These are phyloP conservation scores for Pteruthius melanotis DNA, from an alignment of 2,113 vertebrate genomes.

Conservation along the genomic window DNA sequence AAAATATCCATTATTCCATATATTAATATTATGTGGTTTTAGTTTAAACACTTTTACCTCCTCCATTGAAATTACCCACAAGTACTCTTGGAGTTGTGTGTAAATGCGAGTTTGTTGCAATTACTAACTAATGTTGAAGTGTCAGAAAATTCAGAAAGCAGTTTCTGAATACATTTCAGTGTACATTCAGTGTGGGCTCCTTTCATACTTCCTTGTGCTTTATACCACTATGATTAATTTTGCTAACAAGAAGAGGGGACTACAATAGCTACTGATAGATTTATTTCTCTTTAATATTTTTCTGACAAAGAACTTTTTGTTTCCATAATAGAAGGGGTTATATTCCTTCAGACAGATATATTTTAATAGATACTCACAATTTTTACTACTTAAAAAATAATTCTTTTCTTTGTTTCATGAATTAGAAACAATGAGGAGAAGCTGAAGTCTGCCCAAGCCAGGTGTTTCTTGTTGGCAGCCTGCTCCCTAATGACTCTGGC, in stretches of 20 bases:
- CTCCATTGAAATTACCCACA: background rate
- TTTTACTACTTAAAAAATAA: slow-evolving; percentile 74
- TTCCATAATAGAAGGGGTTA: background rate
- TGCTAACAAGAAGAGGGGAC: slow-evolving; percentile 4
- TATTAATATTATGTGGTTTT: background rate
- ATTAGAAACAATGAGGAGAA: slow-evolving; percentile 78
- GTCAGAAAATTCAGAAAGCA: background rate
- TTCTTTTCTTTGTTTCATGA: slow-evolving; percentile 75
- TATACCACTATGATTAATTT: slow-evolving; percentile 34
- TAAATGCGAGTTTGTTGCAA: background rate
- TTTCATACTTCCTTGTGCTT: slow-evolving; percentile 4
- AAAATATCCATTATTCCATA: background rate
- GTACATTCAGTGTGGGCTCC: background rate
- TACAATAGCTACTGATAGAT: slow-evolving; percentile 39
- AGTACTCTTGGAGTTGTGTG: background rate
- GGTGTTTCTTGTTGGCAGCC: slow-evolving; percentile 92
- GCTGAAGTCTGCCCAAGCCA: slow-evolving; percentile 85
- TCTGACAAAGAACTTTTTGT: slow-evolving; percentile 30
- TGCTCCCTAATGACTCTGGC: slow-evolving; percentile 84
- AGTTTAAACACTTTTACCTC: background rate
- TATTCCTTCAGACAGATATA: slow-evolving; percentile 3
- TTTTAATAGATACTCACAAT: slow-evolving; percentile 64
- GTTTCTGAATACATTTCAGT: background rate
- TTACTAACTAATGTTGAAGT: background rate
- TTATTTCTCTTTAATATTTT: slow-evolving; percentile 50